Evolutionary conservation across 2,797 vertebrate genomes (phyloP).

Genomic region (Oreortyx pictus): DNA sequence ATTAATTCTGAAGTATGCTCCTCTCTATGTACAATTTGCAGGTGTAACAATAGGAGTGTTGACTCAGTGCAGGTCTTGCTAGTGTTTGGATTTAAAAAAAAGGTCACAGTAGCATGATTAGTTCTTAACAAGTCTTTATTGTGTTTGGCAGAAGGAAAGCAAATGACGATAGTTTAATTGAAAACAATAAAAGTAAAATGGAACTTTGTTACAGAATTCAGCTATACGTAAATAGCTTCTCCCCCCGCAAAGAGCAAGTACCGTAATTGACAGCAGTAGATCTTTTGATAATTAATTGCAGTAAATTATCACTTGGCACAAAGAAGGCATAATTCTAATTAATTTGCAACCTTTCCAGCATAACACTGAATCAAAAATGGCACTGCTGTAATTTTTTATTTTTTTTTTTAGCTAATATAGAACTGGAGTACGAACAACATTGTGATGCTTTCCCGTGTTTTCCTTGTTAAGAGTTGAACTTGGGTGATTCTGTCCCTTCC

Average conservation of each 20-base stretch:
- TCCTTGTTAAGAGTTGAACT: background rate
- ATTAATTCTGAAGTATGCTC: conserved; percentile 83
- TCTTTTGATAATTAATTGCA: conserved; percentile 86
- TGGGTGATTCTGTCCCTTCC: background rate
- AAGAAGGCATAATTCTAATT: conserved; percentile 86
- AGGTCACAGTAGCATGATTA: conserved; percentile 80
- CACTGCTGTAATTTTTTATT: conserved; percentile 60
- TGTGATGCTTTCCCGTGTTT: conserved; percentile 54
- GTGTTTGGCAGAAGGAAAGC: conserved; percentile 80
- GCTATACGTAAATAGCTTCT: conserved; percentile 75
- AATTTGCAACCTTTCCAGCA: conserved; percentile 83
- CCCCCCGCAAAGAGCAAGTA: conserved; percentile 72
- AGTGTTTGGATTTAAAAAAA: conserved; percentile 77
- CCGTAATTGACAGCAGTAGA: conserved; percentile 83
- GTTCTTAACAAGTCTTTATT: conserved; percentile 78
- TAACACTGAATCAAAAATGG: conserved; percentile 81
- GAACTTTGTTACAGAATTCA: conserved; percentile 78
- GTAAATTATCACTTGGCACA: conserved; percentile 87
- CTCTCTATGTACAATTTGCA: conserved; percentile 77
- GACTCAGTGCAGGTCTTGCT: conserved; percentile 76
- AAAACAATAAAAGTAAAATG: conserved; percentile 79
- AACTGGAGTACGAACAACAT: conserved; percentile 50
- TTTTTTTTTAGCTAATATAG: conserved; percentile 68
- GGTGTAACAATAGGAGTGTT: conserved; percentile 83
- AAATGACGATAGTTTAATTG: conserved; percentile 83